Conservation (phyloP, 2,888 invertebrate species). For the Chironomus tentans region DNA sequence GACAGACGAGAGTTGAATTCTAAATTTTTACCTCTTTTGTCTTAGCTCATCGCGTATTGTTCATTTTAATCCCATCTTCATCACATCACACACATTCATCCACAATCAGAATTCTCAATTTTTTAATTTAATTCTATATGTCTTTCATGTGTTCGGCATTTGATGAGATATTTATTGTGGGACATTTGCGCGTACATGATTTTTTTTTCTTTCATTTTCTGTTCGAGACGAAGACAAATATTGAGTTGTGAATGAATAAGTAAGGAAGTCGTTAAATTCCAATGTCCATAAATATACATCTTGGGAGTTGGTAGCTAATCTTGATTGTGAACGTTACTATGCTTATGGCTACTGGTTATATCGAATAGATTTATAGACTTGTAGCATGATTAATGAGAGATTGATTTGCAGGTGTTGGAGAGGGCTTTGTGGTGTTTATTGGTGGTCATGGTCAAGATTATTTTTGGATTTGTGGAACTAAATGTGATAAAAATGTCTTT, state of each 20-base stretch:
- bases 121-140: neutral
- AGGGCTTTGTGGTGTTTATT: too few relatives aligned
- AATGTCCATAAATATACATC: neutral
- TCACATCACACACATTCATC: neutral
- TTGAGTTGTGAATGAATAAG: neutral
- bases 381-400: too few relatives aligned
- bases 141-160: neutral
- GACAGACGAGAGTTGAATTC: neutral
- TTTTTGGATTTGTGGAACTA: too few relatives aligned
- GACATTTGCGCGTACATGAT: neutral
- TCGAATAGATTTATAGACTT: too few relatives aligned
- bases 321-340: too few relatives aligned
- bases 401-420: too few relatives aligned
- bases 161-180: neutral
- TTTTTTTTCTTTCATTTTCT: neutral
- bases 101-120: neutral
- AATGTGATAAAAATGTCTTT: too few relatives aligned
- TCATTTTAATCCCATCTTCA: conserved; percentile 18
- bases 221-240: neutral
- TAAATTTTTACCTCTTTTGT: neutral
- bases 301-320: too few relatives aligned
- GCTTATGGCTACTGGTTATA: too few relatives aligned
- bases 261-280: conserved; percentile 10
- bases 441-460: too few relatives aligned
- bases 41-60: neutral